Evolutionary conservation across 2,113 vertebrate species (phyloP).

Genomic region (Bos indicus): DNA sequence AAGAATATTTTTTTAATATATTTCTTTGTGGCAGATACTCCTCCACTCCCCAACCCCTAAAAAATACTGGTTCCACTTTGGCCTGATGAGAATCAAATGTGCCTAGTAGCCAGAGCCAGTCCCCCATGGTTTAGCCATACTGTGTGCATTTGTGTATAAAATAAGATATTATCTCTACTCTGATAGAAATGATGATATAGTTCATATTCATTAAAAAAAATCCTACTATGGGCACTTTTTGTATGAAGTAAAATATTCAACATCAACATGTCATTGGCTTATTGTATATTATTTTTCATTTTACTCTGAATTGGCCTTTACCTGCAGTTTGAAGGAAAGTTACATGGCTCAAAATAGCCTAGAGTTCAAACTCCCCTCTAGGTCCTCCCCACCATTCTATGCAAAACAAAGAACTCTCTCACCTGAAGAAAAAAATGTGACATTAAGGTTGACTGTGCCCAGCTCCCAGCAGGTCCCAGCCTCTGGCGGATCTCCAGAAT

Average conservation of each 20-base stretch:
- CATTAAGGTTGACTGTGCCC: not conserved
- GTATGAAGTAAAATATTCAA: not conserved
- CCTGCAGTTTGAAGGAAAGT: not conserved
- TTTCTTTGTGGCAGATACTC: not conserved
- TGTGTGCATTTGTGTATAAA: not conserved
- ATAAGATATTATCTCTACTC: not conserved
- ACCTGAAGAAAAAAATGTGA: not conserved
- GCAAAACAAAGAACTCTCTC: not conserved
- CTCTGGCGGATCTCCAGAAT: not conserved
- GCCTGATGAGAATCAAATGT: not conserved
- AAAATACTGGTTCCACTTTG: not conserved
- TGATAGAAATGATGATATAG: not conserved
- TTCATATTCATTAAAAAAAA: not conserved
- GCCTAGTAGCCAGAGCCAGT: not conserved
- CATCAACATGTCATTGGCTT: not conserved
- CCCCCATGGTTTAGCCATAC: not conserved
- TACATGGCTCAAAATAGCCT: not conserved
- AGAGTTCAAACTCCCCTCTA: not conserved
- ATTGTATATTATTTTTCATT: not conserved
- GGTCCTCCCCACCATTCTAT: not conserved
- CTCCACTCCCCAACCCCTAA: rapidly evolving
- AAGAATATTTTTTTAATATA: not conserved
- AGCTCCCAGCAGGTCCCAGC: not conserved
- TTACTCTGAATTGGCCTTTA: not conserved
- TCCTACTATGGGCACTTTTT: not conserved